phyloP scores from a whole-genome alignment of 53 echinoderm and acorn worm genomes.

The Actinopyga echinites region DNA sequence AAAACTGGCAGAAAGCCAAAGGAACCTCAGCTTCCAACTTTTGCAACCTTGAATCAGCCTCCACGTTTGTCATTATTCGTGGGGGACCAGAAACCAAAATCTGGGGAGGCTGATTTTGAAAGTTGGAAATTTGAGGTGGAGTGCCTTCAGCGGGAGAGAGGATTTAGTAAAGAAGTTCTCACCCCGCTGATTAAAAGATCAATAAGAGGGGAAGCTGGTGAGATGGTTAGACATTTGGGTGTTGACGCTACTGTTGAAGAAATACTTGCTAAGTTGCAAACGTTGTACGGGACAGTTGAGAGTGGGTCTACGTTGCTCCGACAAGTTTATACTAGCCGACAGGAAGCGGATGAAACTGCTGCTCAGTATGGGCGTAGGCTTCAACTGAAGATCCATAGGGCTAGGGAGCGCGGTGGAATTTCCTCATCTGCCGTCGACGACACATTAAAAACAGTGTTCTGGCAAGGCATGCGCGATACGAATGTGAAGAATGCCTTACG shows the following conservation, averaged over 20 bases:
- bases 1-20: too few species aligned
- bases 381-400: neutral
- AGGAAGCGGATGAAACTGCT: neutral
- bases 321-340: neutral
- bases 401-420: neutral
- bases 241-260: neutral
- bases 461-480: neutral
- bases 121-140: neutral
- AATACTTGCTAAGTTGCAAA: neutral
- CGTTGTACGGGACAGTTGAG: neutral
- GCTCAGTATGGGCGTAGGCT: neutral
- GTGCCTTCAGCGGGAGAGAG: neutral
- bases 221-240: neutral
- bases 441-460: neutral
- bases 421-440: neutral
- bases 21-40: too few species aligned
- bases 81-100: neutral
- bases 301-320: neutral
- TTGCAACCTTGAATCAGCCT: neutral
- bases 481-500: neutral
- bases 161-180: neutral
- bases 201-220: neutral
- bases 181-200: neutral
- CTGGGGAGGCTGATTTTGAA: neutral
- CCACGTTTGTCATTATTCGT: neutral